These are phyloP conservation scores for Leptinotarsa defecta DNA, from an alignment of 1,140 invertebrate genomes.

Conservation along the genomic window DNA sequence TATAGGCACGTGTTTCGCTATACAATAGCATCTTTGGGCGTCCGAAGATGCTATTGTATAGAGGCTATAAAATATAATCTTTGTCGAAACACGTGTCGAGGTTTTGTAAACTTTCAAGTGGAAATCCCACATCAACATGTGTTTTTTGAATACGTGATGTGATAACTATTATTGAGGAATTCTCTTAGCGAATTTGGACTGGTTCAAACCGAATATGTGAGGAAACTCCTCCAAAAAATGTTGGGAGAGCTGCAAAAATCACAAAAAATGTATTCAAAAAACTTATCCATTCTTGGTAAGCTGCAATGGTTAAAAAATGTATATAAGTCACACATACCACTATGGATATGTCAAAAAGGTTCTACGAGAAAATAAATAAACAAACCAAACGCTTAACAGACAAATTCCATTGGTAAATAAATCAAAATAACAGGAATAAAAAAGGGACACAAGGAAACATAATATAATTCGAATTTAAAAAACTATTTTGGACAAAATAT, in stretches of 20 bases:
- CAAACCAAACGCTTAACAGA: neutral
- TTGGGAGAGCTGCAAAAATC: constrained; percentile 50
- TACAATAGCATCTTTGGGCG: too few species aligned
- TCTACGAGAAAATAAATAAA: neutral
- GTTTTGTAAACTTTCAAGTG: too few species aligned
- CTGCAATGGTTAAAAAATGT: constrained; percentile 56
- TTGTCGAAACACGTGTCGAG: neutral
- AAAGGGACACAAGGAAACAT: constrained; percentile 3
- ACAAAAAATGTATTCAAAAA: constrained; percentile 54
- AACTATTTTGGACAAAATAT: neutral
- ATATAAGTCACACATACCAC: constrained; percentile 54
- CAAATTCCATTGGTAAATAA: neutral
- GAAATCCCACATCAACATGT: too few species aligned
- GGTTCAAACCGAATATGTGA: neutral
- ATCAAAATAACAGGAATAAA: neutral
- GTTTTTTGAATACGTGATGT: too few species aligned
- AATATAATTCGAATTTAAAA: neutral
- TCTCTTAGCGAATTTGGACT: neutral
- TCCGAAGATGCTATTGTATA: too few species aligned
- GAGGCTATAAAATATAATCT: neutral
- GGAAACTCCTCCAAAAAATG: constrained; percentile 35
- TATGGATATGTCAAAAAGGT: constrained; percentile 55
- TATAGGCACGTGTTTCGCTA: too few species aligned
- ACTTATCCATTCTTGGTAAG: constrained; percentile 51
- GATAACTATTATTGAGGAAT: neutral